Evolutionary conservation across 2,888 invertebrate genomes (phyloP).

Genomic region (Oeneis ivallda): DNA sequence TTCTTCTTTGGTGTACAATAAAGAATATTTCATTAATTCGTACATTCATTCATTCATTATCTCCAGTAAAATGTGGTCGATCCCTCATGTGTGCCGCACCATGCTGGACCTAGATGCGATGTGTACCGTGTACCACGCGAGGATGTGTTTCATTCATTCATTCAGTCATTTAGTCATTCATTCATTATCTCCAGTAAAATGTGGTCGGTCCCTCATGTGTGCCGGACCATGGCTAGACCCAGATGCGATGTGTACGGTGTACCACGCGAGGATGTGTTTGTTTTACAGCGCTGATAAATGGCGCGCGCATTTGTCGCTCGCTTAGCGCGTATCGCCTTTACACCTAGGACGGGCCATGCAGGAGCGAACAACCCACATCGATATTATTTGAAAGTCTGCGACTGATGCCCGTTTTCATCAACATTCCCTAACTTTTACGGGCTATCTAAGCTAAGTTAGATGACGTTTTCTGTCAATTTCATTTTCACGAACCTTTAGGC

Average conservation of each 20-base stretch:
- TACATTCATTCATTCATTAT: not conserved
- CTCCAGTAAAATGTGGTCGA: not conserved
- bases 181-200: not conserved
- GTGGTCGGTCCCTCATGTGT: not conserved
- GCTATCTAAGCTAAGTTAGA: too few relatives aligned
- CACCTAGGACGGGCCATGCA: conserved; percentile 35
- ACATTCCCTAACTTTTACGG: not conserved
- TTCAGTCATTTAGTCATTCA: too few relatives aligned
- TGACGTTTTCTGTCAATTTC: too few relatives aligned
- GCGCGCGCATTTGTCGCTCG: conserved; percentile 55
- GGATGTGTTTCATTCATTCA: too few relatives aligned
- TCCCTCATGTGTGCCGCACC: not conserved
- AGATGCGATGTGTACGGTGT: conserved; percentile 3
- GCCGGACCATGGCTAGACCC: not conserved
- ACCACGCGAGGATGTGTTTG: conserved; percentile 43
- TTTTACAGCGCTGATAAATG: conserved; percentile 51
- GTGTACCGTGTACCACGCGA: conserved; percentile 22
- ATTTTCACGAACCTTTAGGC: too few relatives aligned
- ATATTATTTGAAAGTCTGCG: not conserved
- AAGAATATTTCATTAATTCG: too few relatives aligned
- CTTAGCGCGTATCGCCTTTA: conserved; percentile 49
- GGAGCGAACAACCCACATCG: not conserved
- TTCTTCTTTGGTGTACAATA: too few relatives aligned
- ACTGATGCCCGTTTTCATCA: not conserved
- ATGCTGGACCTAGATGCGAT: too few relatives aligned